These are phyloP conservation scores for Panthera leo DNA, from an alignment of 2,113 vertebrate species.

Conservation along the genomic window DNA sequence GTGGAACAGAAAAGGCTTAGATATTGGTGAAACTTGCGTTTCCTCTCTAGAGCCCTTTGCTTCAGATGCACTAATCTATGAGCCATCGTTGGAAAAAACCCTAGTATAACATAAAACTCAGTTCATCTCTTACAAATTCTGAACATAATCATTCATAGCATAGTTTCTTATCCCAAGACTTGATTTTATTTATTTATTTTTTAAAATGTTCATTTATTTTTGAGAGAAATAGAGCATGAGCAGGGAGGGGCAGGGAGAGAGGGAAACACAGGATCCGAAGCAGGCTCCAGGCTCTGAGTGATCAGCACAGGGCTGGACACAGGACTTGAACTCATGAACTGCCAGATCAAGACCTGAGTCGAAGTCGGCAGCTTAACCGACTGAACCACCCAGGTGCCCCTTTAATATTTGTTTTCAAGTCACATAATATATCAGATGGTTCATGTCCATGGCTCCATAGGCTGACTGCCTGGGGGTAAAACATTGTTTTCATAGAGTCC, in stretches of 20 bases:
- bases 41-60: background rate
- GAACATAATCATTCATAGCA: background rate
- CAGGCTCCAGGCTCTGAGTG: too few relatives aligned
- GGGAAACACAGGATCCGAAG: too few relatives aligned
- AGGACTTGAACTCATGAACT: too few relatives aligned
- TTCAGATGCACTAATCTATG: background rate
- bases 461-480: background rate
- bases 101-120: background rate
- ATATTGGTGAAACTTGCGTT: background rate
- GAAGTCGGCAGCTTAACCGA: too few relatives aligned
- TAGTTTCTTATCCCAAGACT: background rate
- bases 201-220: too few relatives aligned
- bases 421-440: background rate
- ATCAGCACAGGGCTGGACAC: too few relatives aligned
- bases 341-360: too few relatives aligned
- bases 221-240: too few relatives aligned
- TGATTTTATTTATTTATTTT: background rate
- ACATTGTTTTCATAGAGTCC: background rate
- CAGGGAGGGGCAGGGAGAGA: too few relatives aligned
- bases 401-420: conserved; percentile 9
- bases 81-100: background rate
- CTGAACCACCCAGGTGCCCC: too few relatives aligned
- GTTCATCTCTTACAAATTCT: conserved; percentile 32
- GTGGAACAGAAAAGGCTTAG: background rate
- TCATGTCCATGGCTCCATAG: background rate